Percentiles rank a stretch among this genome's conserved stretches.
Conservation (phyloP, 2,888 invertebrate genomes). For the Spodoptera picta region DNA sequence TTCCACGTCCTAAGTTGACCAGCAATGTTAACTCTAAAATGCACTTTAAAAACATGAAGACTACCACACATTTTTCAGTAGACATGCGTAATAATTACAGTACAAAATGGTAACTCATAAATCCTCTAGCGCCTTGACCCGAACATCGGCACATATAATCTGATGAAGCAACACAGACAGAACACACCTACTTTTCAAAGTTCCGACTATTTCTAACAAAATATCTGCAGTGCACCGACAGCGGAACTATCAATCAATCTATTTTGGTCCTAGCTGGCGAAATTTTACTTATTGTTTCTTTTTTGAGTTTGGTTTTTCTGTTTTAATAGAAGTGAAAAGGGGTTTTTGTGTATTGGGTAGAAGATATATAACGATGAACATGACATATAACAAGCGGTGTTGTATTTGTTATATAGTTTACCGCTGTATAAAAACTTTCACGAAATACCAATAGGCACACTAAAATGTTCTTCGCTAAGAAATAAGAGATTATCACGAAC, state of each 20-base stretch:
- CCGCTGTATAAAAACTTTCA: too few species aligned
- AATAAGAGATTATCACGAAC: too few species aligned
- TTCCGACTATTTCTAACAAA: conserved; percentile 23
- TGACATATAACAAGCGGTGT: too few species aligned
- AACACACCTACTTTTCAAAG: conserved; percentile 29
- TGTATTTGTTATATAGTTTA: too few species aligned
- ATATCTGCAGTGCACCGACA: conserved; percentile 32
- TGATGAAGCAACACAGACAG: conserved; percentile 33
- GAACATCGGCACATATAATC: conserved; percentile 15
- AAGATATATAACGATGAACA: too few species aligned
- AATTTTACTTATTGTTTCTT: conserved; percentile 30
- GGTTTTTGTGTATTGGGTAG: too few species aligned
- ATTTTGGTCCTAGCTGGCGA: conserved; percentile 36
- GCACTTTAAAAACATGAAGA: background rate
- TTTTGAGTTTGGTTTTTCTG: too few species aligned
- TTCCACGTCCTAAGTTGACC: too few species aligned
- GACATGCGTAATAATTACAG: background rate
- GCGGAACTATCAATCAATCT: conserved; percentile 54
- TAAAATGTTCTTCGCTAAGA: too few species aligned
- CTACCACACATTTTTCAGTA: background rate
- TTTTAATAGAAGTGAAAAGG: too few species aligned
- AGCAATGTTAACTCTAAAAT: too few species aligned
- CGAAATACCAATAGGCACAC: too few species aligned
- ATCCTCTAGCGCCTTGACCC: conserved; percentile 33
- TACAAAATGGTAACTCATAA: conserved; percentile 1